Percentiles rank a stretch among this genome's conserved stretches.
These are phyloP conservation scores for Hedychridium roseum DNA, from an alignment of 2,888 invertebrate species.

Conservation along the genomic window DNA sequence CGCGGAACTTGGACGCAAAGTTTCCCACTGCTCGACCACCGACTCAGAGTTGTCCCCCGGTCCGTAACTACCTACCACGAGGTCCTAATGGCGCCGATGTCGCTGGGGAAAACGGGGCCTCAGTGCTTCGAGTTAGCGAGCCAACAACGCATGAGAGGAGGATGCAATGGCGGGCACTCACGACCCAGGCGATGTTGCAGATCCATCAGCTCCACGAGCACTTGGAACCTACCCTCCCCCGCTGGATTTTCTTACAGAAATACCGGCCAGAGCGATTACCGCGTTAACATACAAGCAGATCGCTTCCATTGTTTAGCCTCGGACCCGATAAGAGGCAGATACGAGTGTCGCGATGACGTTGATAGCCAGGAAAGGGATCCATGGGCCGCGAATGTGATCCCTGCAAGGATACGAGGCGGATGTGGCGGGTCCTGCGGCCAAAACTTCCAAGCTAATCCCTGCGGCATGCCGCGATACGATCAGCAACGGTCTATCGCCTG, in stretches of 20 bases:
- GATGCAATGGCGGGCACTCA: neutral
- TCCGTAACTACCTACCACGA: conserved; percentile 1
- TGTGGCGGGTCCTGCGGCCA: neutral
- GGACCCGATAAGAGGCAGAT: too few relatives aligned
- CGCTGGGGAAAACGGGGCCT: conserved; percentile 7
- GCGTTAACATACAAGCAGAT: too few relatives aligned
- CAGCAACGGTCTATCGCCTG: neutral
- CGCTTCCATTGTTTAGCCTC: too few relatives aligned
- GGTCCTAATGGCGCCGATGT: conserved; percentile 1
- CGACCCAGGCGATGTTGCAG: too few relatives aligned
- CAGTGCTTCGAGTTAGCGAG: too few relatives aligned
- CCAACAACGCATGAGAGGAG: neutral
- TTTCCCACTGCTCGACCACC: conserved; percentile 13
- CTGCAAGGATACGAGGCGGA: neutral
- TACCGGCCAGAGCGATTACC: too few relatives aligned
- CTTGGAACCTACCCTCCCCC: too few relatives aligned
- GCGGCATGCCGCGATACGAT: neutral
- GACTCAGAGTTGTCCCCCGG: conserved; percentile 25
- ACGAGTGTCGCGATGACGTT: too few relatives aligned
- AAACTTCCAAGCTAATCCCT: neutral
- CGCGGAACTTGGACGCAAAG: conserved; percentile 24
- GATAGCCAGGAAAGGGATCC: too few relatives aligned
- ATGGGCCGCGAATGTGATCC: too few relatives aligned
- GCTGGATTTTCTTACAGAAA: too few relatives aligned
- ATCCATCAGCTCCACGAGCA: too few relatives aligned